Percentiles rank a stretch among this genome's conserved stretches.
phyloP scores from a whole-genome alignment of 2,113 vertebrate species.

The Etheostoma spectabile region DNA sequence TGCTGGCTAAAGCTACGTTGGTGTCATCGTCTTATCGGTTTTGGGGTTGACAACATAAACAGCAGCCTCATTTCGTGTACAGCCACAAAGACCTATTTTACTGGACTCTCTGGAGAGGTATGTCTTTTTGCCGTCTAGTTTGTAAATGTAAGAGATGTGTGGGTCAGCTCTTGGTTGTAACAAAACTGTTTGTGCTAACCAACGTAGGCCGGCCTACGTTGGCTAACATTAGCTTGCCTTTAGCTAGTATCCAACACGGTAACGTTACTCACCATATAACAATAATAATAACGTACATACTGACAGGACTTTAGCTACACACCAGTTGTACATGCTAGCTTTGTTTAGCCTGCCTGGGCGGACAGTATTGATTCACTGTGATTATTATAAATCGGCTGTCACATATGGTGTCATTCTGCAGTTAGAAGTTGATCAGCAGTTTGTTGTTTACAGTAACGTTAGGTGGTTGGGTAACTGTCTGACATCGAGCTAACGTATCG shows the following conservation, averaged over 20 bases:
- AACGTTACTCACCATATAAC: too few relatives aligned
- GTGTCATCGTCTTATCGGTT: conserved; percentile 64
- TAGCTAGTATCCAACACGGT: conserved; percentile 11
- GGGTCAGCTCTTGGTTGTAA: neutral
- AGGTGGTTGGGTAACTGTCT: neutral
- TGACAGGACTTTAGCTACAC: neutral
- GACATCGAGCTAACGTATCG: neutral
- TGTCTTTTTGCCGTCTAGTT: neutral
- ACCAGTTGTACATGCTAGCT: neutral
- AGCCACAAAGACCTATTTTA: conserved; percentile 39
- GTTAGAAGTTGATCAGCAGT: neutral
- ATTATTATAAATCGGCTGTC: neutral
- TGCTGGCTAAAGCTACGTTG: conserved; percentile 58
- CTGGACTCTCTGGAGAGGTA: conserved; percentile 77
- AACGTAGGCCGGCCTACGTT: conserved; percentile 47
- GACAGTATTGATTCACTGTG: neutral
- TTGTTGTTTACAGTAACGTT: neutral
- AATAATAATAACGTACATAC: neutral
- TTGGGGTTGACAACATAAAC: conserved; percentile 65
- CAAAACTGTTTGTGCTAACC: conserved; percentile 13
- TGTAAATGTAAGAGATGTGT: neutral
- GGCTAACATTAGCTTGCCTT: conserved; percentile 23
- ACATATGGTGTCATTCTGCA: neutral
- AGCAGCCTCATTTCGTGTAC: conserved; percentile 55
- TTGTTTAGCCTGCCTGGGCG: neutral